Evolutionary conservation across 1,140 invertebrate species (phyloP).

Genomic region (Arctopsyche grandis): DNA sequence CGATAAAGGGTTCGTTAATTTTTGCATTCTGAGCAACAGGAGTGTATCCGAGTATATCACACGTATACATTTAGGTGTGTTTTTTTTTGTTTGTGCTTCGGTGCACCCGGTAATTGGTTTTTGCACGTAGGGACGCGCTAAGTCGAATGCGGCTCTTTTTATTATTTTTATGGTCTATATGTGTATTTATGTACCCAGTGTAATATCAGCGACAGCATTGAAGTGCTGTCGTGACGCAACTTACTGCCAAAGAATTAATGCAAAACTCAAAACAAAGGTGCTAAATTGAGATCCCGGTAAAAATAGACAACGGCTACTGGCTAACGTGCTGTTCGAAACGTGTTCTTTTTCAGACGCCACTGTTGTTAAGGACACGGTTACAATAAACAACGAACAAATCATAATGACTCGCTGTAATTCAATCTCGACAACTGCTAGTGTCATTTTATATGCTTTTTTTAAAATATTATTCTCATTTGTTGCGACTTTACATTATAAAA

Average conservation of each 20-base stretch:
- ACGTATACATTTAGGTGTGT: not conserved
- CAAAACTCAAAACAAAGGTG: not conserved
- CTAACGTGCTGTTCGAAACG: not conserved
- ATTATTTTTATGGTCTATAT: too few species aligned
- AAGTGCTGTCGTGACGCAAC: not conserved
- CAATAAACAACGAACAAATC: not conserved
- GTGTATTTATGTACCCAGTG: not conserved
- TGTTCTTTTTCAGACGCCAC: not conserved
- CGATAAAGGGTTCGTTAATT: too few species aligned
- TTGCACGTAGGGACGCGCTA: too few species aligned
- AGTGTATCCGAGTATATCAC: not conserved
- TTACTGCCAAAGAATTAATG: constrained; percentile 1
- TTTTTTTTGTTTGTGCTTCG: not conserved
- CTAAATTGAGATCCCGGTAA: constrained; percentile 12
- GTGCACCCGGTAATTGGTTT: not conserved
- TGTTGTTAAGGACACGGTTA: not conserved
- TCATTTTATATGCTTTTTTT: not conserved
- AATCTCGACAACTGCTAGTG: not conserved
- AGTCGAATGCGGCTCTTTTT: too few species aligned
- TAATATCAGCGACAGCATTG: not conserved
- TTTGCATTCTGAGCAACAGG: not conserved
- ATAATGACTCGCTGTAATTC: constrained; percentile 14
- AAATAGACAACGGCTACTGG: not conserved
- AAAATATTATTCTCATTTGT: not conserved
- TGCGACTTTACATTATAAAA: not conserved